Percentiles rank a stretch among this genome's conserved stretches.
Evolutionary conservation across 2,888 invertebrate genomes (phyloP).

Genomic region (Monochamus alternatus): DNA sequence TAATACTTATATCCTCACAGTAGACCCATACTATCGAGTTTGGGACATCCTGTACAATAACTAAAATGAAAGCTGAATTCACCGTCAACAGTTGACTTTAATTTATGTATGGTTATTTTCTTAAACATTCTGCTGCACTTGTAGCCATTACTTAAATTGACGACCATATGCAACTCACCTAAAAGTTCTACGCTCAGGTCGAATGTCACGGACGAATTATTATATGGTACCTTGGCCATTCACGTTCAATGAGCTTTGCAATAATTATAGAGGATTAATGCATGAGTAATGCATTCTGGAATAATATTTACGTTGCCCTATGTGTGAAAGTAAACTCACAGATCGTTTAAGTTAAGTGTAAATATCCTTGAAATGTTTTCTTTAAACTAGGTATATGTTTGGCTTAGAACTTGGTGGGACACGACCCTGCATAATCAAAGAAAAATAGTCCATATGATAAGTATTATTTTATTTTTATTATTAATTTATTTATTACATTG

Average conservation of each 20-base stretch:
- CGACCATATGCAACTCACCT: background rate
- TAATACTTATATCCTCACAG: no score
- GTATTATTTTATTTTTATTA: no score
- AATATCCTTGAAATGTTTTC: constrained; percentile 32
- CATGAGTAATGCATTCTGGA: constrained; percentile 14
- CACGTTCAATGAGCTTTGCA: constrained; percentile 27
- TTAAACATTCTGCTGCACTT: background rate
- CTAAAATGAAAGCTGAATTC: background rate
- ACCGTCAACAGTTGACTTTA: background rate
- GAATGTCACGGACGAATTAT: constrained; percentile 32
- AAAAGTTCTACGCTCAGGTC: constrained; percentile 26
- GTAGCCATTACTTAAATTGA: constrained; percentile 6
- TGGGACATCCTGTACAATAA: background rate
- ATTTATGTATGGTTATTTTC: constrained; percentile 1
- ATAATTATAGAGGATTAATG: constrained; percentile 4
- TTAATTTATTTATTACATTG: no score
- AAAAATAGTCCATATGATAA: background rate
- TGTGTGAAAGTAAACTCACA: constrained; percentile 33
- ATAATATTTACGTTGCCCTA: constrained; percentile 4
- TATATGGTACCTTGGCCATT: constrained; percentile 31
- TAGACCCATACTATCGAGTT: no score
- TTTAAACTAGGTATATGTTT: constrained; percentile 17
- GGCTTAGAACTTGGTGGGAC: constrained; percentile 5
- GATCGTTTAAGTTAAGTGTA: constrained; percentile 38
- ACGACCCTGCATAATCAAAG: constrained; percentile 18